Evolutionary conservation across 2,113 vertebrate genomes (phyloP).

Genomic region (Choloepus hoffmanni): DNA sequence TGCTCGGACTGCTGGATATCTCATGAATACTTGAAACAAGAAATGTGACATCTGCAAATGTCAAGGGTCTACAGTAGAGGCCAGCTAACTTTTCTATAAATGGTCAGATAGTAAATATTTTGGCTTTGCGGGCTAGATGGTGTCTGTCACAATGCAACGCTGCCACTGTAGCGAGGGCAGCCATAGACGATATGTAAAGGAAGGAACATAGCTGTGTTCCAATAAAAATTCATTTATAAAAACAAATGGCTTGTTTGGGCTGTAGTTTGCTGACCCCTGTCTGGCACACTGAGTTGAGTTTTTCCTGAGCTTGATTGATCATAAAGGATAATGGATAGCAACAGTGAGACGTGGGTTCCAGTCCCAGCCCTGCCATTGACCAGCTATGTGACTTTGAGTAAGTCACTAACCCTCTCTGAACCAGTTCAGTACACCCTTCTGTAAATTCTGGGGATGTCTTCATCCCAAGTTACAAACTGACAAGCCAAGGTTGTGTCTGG

Average conservation of each 20-base stretch:
- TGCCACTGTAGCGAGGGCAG: background rate
- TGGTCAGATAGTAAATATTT: slow-evolving; percentile 37
- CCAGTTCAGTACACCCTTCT: background rate
- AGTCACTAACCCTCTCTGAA: background rate
- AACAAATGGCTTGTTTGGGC: background rate
- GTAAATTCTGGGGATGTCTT: slow-evolving; percentile 15
- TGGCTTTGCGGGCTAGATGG: background rate
- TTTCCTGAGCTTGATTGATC: background rate
- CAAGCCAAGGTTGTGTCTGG: slow-evolving; percentile 57
- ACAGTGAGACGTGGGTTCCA: accelerated
- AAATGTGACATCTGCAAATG: background rate
- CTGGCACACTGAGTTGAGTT: background rate
- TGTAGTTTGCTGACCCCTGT: too few species aligned
- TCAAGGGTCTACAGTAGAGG: background rate
- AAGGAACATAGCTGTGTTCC: background rate
- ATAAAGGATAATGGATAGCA: background rate
- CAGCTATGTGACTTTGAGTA: background rate
- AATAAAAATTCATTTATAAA: slow-evolving; percentile 78
- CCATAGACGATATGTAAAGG: background rate
- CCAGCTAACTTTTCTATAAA: background rate
- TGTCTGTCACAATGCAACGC: background rate
- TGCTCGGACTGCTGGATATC: accelerated
- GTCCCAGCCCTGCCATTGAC: background rate
- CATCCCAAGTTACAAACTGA: slow-evolving; percentile 43
- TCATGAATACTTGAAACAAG: background rate